Base-by-base conservation (phyloP, 2,113 vertebrate species). In the Haplochromis vanheusdeni region DNA sequence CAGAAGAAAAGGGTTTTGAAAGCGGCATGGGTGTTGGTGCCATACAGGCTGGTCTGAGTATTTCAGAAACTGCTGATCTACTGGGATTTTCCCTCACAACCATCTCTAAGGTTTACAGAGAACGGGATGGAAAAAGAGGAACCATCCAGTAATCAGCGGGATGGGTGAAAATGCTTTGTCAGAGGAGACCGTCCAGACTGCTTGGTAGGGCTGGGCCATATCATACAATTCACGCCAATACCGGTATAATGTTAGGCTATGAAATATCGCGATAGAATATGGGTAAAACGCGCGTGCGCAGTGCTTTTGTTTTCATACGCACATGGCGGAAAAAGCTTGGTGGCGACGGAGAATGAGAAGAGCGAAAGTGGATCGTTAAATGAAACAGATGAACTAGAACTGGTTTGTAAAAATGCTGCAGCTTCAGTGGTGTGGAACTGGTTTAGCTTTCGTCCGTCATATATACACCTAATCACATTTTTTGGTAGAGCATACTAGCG, bases 281-380 rank as follows among this genome's bases (percentile, higher is more conserved):
- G 1, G 52, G 52, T 54, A 7, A 54, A 54, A 23, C 52, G 0
- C 2, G 6, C 52, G 12, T 54, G n/a, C 6, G 10, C 52, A 23
- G 52, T 6, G 52, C 52, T 3, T 11, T 52, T 21, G 9, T 11
- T 54, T 54, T 11, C n/a, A 11, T 54, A 54, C 9, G 3, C 51
- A 54, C 52, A 54, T 4, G n/a, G 3, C 1, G 5, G 51, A 52
- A 21, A 11, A 52, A 21, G 19, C 51, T 0, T 51, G 8, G 3
- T 0, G 1, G 51, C 0, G 5, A 11, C 9, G 5, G 0, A 54
- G 51, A 21, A 54, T 12, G 1, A 21, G 51, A 54, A 11, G n/a
- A 0, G 51, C 9, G 3, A 54, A 54, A 21, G 51, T 0, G 9
- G 51, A 0, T 54, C 0, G 9, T 54, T 54, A 1, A 54, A 54